These are phyloP conservation scores for Dascillus cervinus DNA, from an alignment of 2,888 invertebrate species.

Conservation along the genomic window DNA sequence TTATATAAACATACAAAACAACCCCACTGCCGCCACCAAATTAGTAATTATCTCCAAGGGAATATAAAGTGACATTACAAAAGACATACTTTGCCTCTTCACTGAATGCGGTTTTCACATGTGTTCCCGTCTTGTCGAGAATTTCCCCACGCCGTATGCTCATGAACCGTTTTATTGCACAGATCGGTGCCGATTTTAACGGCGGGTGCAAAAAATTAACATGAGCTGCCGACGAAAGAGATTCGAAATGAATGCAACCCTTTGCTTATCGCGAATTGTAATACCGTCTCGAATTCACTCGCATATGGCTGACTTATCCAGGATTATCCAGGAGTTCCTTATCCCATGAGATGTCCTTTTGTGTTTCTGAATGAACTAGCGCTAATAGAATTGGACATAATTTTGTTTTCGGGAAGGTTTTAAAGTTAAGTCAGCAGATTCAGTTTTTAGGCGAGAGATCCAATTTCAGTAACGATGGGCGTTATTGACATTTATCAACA, in stretches of 20 bases:
- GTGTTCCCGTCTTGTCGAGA: too few species aligned
- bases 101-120: slow-evolving; percentile 18
- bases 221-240: too few species aligned
- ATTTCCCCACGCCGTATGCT: too few species aligned
- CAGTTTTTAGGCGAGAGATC: too few species aligned
- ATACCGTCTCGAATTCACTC: slow-evolving; percentile 30
- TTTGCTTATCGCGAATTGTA: slow-evolving; percentile 30
- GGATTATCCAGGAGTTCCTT: slow-evolving; percentile 31
- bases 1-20: too few species aligned
- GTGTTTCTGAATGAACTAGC: slow-evolving; percentile 13
- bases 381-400: slow-evolving; percentile 15
- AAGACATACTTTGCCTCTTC: slow-evolving; percentile 24
- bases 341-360: slow-evolving; percentile 27
- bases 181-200: too few species aligned
- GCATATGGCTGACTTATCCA: slow-evolving; percentile 30
- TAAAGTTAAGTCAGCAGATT: too few species aligned
- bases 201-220: too few species aligned
- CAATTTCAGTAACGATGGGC: too few species aligned
- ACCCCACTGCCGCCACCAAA: slow-evolving; percentile 22
- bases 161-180: too few species aligned
- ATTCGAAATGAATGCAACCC: slow-evolving; percentile 23
- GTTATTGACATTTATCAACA: too few species aligned
- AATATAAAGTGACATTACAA: slow-evolving; percentile 25
- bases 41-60: slow-evolving; percentile 26
- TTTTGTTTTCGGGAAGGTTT: too few species aligned